Base-by-base conservation (phyloP, 2,888 invertebrate species). In the Cephus nigrinus region DNA sequence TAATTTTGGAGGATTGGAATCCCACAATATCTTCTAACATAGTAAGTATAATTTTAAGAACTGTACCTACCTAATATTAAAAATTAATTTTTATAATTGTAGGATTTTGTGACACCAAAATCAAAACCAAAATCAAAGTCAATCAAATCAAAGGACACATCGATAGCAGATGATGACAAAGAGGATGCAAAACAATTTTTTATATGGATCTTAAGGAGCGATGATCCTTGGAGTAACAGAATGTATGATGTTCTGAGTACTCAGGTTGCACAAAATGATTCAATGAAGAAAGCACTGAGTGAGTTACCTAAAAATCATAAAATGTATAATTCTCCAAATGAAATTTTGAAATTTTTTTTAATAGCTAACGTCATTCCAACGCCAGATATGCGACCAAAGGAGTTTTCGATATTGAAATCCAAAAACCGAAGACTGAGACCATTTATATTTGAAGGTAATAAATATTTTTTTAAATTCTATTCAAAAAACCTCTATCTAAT, bases 161-260 rank as follows among this genome's bases (percentile, higher is more conserved):
- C 5, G 9, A 23, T 55, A 5, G 9, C 23, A 23, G 23, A 55
- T 55, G 15, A 55, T 23, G 9, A 55, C 2, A 55, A 55, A 55
- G 55, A 23, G 82, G 79, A 33, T n/a, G 4, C 40, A 36, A 12
- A 78, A 83, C 72, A 77, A 73, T 86, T 87, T 72, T 84, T 85
- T 69, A 76, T 84, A n/a, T 90, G 88, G 89, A 82, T 88, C 69
- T 80, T 88, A 23, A 82, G 78, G 23, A 75, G 83, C 1, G 79
- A 73, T 0, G 84, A 89, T 81, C 86, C 87, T 23, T 85, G 84
- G 85, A 79, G 82, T 35, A 75, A 76, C 11, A 75, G 77, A 12
- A 82, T 85, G 31, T 82, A 85, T 68, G 80, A 89, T 12, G 12
- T 79, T 1, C 77, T 88, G 1, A 71, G 84, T 31, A 73, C 74